Evolutionary conservation across 1,140 invertebrate genomes (phyloP).

Genomic region (Geopemphigus sp.): DNA sequence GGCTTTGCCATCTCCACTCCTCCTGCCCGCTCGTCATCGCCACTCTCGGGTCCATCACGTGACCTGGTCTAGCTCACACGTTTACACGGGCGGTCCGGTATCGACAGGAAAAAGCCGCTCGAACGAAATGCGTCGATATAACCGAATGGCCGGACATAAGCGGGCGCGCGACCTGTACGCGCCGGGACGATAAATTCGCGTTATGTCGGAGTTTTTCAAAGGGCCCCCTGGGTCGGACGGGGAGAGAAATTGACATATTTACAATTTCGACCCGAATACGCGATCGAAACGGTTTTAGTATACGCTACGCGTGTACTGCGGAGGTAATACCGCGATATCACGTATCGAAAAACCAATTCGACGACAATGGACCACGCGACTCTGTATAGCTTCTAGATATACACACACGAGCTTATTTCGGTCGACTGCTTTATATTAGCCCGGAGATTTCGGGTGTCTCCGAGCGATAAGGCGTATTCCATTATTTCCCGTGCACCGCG

Average conservation of each 20-base stretch:
- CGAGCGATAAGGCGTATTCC: background rate
- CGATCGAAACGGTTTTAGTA: slow-evolving; percentile 4
- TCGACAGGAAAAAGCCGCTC: too few species aligned
- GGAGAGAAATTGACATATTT: background rate
- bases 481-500: background rate
- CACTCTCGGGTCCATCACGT: too few species aligned
- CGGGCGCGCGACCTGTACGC: too few species aligned
- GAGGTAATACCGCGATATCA: slow-evolving; percentile 10
- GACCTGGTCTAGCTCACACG: too few species aligned
- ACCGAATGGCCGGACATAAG: too few species aligned
- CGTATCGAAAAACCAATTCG: slow-evolving; percentile 15
- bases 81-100: too few species aligned
- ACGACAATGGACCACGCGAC: background rate
- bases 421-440: background rate
- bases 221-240: too few species aligned
- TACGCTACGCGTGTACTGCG: background rate
- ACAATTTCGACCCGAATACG: background rate
- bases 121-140: too few species aligned
- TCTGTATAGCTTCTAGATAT: too few species aligned
- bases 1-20: too few species aligned
- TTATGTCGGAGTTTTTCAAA: too few species aligned
- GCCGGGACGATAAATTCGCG: slow-evolving; percentile 1
- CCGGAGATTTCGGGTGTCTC: background rate
- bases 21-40: too few species aligned
- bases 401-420: background rate